phyloP scores from a whole-genome alignment of 2,113 vertebrate species.

The Hydropotes inermis region DNA sequence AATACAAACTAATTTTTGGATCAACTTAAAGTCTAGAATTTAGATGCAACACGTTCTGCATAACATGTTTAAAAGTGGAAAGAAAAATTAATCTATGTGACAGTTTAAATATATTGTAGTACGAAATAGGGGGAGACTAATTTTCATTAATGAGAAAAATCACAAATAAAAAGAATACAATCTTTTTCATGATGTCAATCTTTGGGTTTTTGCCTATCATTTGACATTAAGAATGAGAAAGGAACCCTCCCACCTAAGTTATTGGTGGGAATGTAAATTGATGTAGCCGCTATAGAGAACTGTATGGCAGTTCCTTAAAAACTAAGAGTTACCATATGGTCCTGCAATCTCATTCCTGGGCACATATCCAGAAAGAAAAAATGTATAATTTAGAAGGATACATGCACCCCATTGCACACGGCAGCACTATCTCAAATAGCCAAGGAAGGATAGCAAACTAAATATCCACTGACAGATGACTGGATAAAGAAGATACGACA shows the following conservation, averaged over 20 bases:
- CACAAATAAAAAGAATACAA: not conserved
- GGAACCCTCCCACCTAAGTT: not conserved
- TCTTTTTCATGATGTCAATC: not conserved
- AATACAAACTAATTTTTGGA: not conserved
- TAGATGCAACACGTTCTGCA: not conserved
- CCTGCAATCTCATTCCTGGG: not conserved
- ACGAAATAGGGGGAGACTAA: not conserved
- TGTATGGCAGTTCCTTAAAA: not conserved
- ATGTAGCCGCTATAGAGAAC: not conserved
- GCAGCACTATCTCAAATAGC: not conserved
- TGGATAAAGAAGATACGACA: not conserved
- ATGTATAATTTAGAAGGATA: not conserved
- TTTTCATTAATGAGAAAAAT: not conserved
- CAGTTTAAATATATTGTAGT: not conserved
- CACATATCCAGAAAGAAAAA: not conserved
- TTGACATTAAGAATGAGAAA: not conserved
- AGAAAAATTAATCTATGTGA: not conserved
- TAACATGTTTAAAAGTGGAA: not conserved
- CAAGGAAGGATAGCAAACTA: not conserved
- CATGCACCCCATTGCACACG: not conserved
- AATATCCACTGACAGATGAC: not conserved
- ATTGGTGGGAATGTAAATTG: not conserved
- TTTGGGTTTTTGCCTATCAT: not conserved
- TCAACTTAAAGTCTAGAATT: not conserved
- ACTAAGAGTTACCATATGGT: not conserved